These are phyloP conservation scores for Staurois parvus DNA, from an alignment of 2,797 vertebrate genomes.

Conservation along the genomic window DNA sequence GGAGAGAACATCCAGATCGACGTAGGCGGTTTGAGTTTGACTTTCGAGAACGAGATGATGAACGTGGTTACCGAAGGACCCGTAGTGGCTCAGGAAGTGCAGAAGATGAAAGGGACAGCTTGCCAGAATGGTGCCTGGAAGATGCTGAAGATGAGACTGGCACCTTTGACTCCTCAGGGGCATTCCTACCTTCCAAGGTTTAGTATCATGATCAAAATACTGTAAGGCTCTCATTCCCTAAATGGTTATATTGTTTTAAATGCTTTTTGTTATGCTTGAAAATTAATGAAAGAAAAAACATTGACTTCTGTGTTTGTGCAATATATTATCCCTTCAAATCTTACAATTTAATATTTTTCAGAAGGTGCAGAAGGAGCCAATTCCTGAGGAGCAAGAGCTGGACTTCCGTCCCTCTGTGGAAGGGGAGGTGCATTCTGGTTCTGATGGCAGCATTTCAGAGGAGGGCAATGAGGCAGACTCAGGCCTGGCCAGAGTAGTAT, in stretches of 20 bases:
- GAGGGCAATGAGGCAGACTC: conserved; percentile 90
- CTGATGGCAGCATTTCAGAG: conserved; percentile 83
- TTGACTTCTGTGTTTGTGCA: too few species aligned
- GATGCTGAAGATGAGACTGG: conserved; percentile 98
- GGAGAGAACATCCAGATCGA: conserved; percentile 93
- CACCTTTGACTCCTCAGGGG: conserved; percentile 97
- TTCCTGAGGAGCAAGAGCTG: conserved; percentile 95
- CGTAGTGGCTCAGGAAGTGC: conserved; percentile 92
- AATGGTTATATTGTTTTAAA: too few species aligned
- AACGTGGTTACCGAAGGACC: conserved; percentile 89
- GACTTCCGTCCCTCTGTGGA: conserved; percentile 93
- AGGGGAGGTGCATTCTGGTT: conserved; percentile 81
- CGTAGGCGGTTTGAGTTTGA: conserved; percentile 94
- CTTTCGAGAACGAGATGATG: conserved; percentile 90
- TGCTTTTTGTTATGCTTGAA: too few species aligned
- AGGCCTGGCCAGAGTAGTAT: conserved; percentile 76
- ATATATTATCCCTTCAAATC: not conserved
- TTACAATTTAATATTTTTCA: conserved; percentile 62
- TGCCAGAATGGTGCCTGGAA: conserved; percentile 98
- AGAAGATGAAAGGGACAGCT: conserved; percentile 93
- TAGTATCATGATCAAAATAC: too few species aligned
- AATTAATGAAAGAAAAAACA: too few species aligned
- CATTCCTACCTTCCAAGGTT: conserved; percentile 95
- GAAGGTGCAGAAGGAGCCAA: conserved; percentile 96
- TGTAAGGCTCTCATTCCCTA: too few species aligned